phyloP scores from a whole-genome alignment of 2,797 vertebrate genomes.

The Euphonia xanthogaster region DNA sequence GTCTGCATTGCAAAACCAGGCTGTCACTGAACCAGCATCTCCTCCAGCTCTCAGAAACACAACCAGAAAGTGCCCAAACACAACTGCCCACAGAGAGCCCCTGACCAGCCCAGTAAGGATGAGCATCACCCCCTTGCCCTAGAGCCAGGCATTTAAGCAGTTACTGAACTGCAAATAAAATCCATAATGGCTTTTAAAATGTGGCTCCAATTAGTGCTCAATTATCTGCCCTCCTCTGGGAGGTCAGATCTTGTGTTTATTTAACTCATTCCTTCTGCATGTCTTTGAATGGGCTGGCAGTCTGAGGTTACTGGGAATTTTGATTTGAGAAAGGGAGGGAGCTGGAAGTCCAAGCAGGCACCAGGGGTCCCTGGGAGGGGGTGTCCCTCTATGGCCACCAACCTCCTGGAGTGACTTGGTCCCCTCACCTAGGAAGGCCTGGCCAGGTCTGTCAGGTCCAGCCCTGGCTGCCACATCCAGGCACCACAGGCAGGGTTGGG shows the following conservation, averaged over 20 bases:
- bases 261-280: neutral
- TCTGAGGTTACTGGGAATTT: neutral
- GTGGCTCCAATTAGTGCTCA: neutral
- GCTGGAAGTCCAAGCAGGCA: neutral
- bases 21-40: neutral
- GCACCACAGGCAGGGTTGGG: neutral
- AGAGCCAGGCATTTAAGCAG: neutral
- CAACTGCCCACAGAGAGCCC: neutral
- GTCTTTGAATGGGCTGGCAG: neutral
- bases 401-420: neutral
- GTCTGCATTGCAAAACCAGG: neutral
- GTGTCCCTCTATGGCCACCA: accelerated
- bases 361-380: neutral
- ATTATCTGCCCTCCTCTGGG: neutral
- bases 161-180: conserved; percentile 19
- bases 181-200: neutral
- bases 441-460: neutral
- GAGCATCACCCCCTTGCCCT: neutral
- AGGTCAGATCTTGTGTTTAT: neutral
- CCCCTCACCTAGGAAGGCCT: neutral
- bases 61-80: neutral
- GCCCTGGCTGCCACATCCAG: neutral
- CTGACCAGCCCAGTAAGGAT: neutral
- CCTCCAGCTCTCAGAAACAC: neutral
- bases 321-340: neutral